Base-by-base conservation (phyloP, 2,888 invertebrate species). In the Scaptomyza polygonia region DNA sequence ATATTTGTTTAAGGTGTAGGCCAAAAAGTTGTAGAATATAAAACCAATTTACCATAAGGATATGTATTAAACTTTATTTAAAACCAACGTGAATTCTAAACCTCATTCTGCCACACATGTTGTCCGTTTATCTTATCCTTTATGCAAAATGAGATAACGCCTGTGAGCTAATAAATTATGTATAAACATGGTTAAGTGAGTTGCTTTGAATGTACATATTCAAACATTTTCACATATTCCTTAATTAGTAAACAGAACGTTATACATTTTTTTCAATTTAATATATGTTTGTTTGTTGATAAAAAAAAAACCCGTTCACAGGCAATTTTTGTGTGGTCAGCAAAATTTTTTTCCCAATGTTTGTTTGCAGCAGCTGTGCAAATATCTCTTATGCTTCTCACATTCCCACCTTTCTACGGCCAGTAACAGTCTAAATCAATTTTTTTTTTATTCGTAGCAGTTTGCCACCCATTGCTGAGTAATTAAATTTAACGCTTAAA, bases 401-500 rank as follows among this genome's bases (percentile, higher is more conserved):
- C 36, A n/a, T 36, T 16, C 9, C n/a, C 48, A n/a, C 5, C 32
- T 9, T 11, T 39, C 11, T 7, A n/a, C 53, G 2, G 1, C 25
- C 53, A 16, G 55, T 9, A 9, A 12, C 6, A n/a, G 11, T 18
- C 63, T 67, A 55, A 56, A 58, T 21, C n/a, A 43, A 40, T 39
- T 55, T 29, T 57, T 62, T 72, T 66, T 55, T 47, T 43, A 49
- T n/a, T n/a, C n/a, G n/a, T n/a, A n/a, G n/a, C n/a, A n/a, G 57
- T 64, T 63, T 68, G 49, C 63, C 58, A 48, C 72, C 48, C 79
- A 58, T 54, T 83, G 77, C 66, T 67, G 71, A 82, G 82, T 82
- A 82, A 82, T 82, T 85, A 82, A 85, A 85, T 85, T 85, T 82
- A 79, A 82, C 77, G 82, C 79, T 72, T 77, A 81, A 79, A 82